These are phyloP conservation scores for Toxotes chatareus DNA, from an alignment of 2,113 vertebrate species.

Conservation along the genomic window DNA sequence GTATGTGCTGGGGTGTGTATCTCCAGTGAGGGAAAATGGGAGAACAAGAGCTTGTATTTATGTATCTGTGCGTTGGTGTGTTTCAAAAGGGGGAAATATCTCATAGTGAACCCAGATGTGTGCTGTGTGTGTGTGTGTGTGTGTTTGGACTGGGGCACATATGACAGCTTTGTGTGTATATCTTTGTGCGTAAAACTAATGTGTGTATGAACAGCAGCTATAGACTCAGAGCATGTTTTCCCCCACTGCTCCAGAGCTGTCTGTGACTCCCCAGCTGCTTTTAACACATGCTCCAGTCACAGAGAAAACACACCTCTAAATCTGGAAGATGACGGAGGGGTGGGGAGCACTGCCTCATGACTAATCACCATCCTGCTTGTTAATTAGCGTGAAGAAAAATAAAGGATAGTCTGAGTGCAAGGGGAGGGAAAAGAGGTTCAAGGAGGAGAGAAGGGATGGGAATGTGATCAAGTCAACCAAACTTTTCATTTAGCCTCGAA, in stretches of 20 bases:
- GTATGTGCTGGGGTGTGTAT: conserved; percentile 41
- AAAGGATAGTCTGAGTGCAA: conserved; percentile 46
- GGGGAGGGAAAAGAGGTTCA: conserved; percentile 54
- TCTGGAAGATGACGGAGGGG: conserved; percentile 64
- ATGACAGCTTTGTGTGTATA: conserved; percentile 34
- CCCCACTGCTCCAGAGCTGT: conserved; percentile 41
- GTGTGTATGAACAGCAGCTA: conserved; percentile 39
- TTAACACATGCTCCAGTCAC: conserved; percentile 75
- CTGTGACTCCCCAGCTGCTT: conserved; percentile 67
- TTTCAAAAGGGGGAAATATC: conserved; percentile 33
- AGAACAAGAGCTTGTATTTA: conserved; percentile 22
- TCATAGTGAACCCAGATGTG: conserved; percentile 44
- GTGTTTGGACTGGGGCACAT: conserved; percentile 18
- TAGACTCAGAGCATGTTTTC: conserved; percentile 36
- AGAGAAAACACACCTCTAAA: conserved; percentile 62
- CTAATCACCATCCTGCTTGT: conserved; percentile 70
- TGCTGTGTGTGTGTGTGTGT: neutral
- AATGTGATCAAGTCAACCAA: conserved; percentile 49
- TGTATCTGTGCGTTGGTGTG: neutral
- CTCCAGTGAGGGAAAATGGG: conserved; percentile 27
- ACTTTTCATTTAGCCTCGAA: conserved; percentile 56
- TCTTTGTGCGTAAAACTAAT: conserved; percentile 6
- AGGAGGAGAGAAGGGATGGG: conserved; percentile 54
- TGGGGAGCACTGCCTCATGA: conserved; percentile 62
- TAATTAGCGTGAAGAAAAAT: conserved; percentile 74